Evolutionary conservation across 2,113 vertebrate genomes (phyloP).

Genomic region (Hyperoodon ampullatus): DNA sequence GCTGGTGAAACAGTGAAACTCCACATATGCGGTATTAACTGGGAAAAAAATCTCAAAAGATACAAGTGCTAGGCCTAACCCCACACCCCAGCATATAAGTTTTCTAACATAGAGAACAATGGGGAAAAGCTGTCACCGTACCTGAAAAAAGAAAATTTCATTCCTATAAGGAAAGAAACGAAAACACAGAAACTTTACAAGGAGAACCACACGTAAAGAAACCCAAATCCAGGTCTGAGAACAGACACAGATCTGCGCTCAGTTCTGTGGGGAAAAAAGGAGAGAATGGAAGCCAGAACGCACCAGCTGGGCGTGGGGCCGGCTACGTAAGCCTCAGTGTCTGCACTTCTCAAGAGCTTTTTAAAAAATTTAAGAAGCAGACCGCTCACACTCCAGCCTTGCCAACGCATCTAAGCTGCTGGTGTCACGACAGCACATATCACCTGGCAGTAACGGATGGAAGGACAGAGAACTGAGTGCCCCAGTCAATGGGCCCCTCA

Average conservation of each 20-base stretch:
- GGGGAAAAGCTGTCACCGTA: not conserved
- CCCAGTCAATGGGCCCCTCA: not conserved
- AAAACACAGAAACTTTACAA: not conserved
- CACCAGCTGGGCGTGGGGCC: rapidly evolving
- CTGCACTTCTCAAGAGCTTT: not conserved
- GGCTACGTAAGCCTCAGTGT: rapidly evolving
- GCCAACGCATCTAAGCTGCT: rapidly evolving
- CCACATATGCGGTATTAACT: not conserved
- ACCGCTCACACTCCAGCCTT: not conserved
- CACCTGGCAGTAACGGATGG: rapidly evolving
- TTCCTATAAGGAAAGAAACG: rapidly evolving
- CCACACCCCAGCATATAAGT: no score
- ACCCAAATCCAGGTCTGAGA: not conserved
- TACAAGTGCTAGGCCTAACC: not conserved
- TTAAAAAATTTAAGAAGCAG: not conserved
- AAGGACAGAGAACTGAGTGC: rapidly evolving
- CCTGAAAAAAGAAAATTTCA: rapidly evolving
- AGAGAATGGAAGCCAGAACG: no score
- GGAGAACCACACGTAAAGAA: not conserved
- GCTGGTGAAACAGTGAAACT: not conserved
- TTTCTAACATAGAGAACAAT: rapidly evolving
- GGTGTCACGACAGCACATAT: rapidly evolving
- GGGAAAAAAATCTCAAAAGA: no score
- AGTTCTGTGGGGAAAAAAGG: not conserved
- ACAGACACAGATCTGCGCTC: rapidly evolving